Conservation (phyloP, 1,140 invertebrate genomes). For the Hetaerina americana region DNA sequence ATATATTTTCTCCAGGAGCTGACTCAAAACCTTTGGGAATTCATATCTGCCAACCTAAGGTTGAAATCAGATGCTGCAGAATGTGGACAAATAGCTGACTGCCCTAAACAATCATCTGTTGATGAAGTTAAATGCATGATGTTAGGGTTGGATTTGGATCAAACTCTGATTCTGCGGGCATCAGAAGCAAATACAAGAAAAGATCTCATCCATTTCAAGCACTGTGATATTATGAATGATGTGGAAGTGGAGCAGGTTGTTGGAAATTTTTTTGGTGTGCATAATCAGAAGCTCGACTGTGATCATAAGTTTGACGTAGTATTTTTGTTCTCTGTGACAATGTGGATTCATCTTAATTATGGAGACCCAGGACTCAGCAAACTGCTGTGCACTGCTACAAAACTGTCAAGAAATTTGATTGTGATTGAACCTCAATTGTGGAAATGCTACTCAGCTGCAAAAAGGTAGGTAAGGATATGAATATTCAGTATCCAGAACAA, state of each 20-base stretch:
- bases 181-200: slow-evolving; percentile 31
- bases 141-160: slow-evolving; percentile 62
- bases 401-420: slow-evolving; percentile 35
- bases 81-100: no score
- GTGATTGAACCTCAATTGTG: slow-evolving; percentile 70
- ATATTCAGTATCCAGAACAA: no score
- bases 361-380: slow-evolving; percentile 51
- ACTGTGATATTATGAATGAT: slow-evolving; percentile 46
- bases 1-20: slow-evolving; percentile 37
- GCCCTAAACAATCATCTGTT: no score
- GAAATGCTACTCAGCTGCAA: slow-evolving; percentile 62
- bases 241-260: slow-evolving; percentile 29
- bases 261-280: slow-evolving; percentile 12
- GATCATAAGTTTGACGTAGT: slow-evolving; percentile 45
- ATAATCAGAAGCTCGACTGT: background rate
- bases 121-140: no score
- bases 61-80: slow-evolving; percentile 18
- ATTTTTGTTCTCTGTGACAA: slow-evolving; percentile 70
- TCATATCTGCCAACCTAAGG: slow-evolving; percentile 32
- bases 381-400: slow-evolving; percentile 40
- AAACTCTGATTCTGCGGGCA: slow-evolving; percentile 50
- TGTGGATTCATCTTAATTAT: slow-evolving; percentile 78
- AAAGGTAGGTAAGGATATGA: no score
- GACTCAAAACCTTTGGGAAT: slow-evolving; percentile 41
- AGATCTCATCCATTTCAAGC: slow-evolving; percentile 37